Conservation (phyloP, 2,888 invertebrate genomes). For the Cephus runcator region DNA sequence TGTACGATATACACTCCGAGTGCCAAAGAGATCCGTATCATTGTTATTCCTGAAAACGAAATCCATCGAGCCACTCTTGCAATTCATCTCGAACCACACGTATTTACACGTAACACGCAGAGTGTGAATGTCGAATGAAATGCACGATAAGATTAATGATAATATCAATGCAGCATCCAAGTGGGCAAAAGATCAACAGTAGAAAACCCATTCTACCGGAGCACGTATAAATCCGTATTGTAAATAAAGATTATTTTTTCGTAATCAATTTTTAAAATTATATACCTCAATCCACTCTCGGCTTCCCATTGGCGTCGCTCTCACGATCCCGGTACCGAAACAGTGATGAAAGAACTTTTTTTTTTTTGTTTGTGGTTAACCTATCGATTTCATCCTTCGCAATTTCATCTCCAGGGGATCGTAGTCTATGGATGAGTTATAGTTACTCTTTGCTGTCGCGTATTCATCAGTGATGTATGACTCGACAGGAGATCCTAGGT, state of each 20-base stretch:
- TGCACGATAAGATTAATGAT: neutral
- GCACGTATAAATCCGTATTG: neutral
- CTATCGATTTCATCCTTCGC: conserved; percentile 54
- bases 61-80: neutral
- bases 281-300: neutral
- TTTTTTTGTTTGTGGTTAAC: conserved; percentile 37
- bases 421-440: conserved; percentile 60
- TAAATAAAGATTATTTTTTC: neutral
- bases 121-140: neutral
- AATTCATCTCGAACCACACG: neutral
- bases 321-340: neutral
- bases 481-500: conserved; percentile 55
- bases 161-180: neutral
- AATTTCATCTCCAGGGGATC: conserved; percentile 42
- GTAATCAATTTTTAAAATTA: neutral
- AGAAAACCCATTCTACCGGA: neutral
- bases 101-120: neutral
- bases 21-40: neutral
- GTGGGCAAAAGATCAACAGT: neutral
- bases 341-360: conserved; percentile 25
- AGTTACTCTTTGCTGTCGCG: conserved; percentile 59
- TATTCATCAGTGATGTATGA: conserved; percentile 61
- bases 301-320: neutral
- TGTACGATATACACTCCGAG: neutral
- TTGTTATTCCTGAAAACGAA: neutral